Base-by-base conservation (phyloP, 2,113 vertebrate species). In the Charadrius vociferus region DNA sequence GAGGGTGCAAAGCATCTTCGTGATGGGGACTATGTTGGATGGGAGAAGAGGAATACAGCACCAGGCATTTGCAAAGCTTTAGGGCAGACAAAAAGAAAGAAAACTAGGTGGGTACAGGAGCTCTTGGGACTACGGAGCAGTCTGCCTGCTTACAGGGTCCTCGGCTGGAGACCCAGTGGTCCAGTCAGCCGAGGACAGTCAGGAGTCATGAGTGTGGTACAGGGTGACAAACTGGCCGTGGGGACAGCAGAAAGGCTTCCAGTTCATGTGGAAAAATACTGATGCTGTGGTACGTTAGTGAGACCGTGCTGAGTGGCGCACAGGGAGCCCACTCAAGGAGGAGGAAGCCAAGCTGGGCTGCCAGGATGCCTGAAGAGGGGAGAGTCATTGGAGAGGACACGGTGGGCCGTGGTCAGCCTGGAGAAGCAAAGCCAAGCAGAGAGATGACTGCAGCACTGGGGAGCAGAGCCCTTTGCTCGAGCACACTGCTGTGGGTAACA, bases 371-470 rank as follows among this genome's bases (percentile, higher is more conserved):
- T 59, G 74, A 47, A 58, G 18, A 67, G 22, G 30, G 21, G 26
- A 56, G 9, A 56, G 29, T 47, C 43, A 19, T 27, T 9, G 6
- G 37, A 87, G 77, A 67, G 52, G 30, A 34, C 4, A 3, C 0
- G 1, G 23, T 6, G 3, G 2, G 2, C 18, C 0, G 2, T 12
- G 14, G 23, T 55, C 59, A 81, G 43, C 29, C 82, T 6, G 4
- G 70, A 70, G 55, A 62, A 66, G 30, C 4, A 11, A 61, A 86
- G 67, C n/a, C 39, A 34, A 70, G 22, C 14, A 2, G 5, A 52
- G 20, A 86, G 41, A 30, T 0, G 11, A 24, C 68, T 74, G 21
- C 1, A 3, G 70, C 36, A 30, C 7, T 3, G 1, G 10, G 37
- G 41, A 79, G 34, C 17, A 84, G 45, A 85, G 26, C 36, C 49